Percentiles rank a stretch among this genome's conserved stretches.
phyloP scores from a whole-genome alignment of 2,113 vertebrate species.

The Uria aalge region DNA sequence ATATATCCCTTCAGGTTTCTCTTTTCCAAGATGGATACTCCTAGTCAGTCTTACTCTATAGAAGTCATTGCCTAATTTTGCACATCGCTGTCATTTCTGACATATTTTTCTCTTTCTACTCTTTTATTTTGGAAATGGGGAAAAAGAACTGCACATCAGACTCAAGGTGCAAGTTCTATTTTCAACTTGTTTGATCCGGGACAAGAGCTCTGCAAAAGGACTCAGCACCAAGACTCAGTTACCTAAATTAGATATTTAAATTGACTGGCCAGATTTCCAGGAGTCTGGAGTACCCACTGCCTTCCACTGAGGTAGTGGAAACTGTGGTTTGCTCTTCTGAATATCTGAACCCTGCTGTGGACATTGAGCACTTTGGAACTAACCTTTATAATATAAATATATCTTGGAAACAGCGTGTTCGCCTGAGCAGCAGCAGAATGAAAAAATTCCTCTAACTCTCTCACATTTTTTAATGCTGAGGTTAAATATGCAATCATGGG shows the following conservation, averaged over 20 bases:
- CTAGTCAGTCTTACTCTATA: not conserved
- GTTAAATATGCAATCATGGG: conserved; percentile 44
- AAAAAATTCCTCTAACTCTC: conserved; percentile 30
- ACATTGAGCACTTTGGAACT: not conserved
- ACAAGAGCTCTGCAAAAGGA: not conserved
- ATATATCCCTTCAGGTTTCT: not conserved
- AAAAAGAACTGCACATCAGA: not conserved
- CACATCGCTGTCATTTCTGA: not conserved
- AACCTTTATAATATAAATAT: conserved; percentile 26
- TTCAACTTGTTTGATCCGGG: not conserved
- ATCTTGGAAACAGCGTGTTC: conserved; percentile 14
- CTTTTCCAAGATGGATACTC: not conserved
- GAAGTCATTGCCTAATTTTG: not conserved
- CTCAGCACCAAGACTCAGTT: not conserved
- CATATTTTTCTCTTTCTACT: not conserved
- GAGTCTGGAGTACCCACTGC: not conserved
- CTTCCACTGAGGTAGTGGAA: conserved; percentile 53
- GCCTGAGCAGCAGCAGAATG: not conserved
- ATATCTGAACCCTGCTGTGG: conserved; percentile 21
- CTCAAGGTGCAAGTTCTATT: not conserved
- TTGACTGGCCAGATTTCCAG: not conserved
- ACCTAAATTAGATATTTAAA: conserved; percentile 13
- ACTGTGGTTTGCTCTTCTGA: conserved; percentile 20
- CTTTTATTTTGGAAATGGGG: not conserved
- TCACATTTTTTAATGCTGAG: conserved; percentile 56